Conservation (phyloP, 2,113 vertebrate genomes). For the Camelus bactrianus region DNA sequence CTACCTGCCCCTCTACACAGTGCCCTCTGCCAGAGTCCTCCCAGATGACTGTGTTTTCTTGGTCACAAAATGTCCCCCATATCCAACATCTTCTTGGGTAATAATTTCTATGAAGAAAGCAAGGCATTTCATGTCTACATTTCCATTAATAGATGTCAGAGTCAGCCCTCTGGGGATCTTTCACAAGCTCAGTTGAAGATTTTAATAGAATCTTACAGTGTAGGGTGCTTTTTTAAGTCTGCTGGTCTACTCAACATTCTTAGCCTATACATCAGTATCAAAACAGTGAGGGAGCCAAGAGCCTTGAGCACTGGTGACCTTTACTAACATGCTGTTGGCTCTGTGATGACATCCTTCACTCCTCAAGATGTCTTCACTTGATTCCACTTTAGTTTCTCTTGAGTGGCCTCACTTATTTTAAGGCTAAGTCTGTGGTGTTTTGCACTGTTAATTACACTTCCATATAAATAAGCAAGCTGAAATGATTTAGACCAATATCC, state of each 20-base stretch:
- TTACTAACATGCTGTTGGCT: not conserved
- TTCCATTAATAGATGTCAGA: not conserved
- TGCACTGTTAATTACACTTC: not conserved
- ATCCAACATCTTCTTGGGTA: not conserved
- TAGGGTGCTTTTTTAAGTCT: not conserved
- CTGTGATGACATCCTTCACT: not conserved
- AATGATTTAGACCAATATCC: not conserved
- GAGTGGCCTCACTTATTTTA: not conserved
- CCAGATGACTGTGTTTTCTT: not conserved
- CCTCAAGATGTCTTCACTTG: not conserved
- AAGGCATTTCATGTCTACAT: not conserved
- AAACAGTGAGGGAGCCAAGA: conserved; percentile 12
- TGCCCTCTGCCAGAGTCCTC: not conserved
- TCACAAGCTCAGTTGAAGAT: not conserved
- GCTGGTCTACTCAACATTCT: conserved; percentile 29
- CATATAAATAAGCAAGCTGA: not conserved
- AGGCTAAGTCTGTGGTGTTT: not conserved
- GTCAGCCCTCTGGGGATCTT: not conserved
- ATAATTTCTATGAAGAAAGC: conserved; percentile 9
- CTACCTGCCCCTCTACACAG: not conserved
- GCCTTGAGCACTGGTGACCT: not conserved
- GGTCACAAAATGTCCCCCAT: not conserved
- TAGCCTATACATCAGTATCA: not conserved
- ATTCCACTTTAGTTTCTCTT: conserved; percentile 14
- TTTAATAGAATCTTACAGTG: conserved; percentile 30